These are phyloP conservation scores for Lordiphosa collinella DNA, from an alignment of 1,140 invertebrate species.

Conservation along the genomic window DNA sequence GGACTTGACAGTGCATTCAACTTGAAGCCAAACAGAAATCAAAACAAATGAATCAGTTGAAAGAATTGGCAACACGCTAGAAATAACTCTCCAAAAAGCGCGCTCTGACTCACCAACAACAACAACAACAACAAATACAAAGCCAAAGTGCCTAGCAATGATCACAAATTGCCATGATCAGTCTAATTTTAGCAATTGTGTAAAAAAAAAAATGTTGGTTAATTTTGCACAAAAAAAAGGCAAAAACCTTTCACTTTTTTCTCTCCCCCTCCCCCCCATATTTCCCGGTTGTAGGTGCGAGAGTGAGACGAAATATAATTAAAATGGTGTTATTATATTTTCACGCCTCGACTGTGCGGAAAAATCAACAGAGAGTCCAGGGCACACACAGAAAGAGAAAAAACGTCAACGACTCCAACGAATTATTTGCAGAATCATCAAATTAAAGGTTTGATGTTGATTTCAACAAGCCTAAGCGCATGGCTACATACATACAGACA, in stretches of 20 bases:
- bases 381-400: slow-evolving; percentile 15
- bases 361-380: slow-evolving; percentile 44
- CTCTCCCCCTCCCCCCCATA: no score
- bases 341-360: slow-evolving; percentile 63
- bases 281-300: background rate
- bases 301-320: slow-evolving; percentile 52
- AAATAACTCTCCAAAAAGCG: background rate
- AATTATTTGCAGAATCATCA: slow-evolving; percentile 77
- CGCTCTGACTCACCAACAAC: slow-evolving; percentile 6
- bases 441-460: slow-evolving; percentile 77
- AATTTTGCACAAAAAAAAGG: slow-evolving; percentile 37
- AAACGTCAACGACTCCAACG: slow-evolving; percentile 64
- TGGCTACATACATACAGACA: background rate
- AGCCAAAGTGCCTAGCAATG: slow-evolving; percentile 14
- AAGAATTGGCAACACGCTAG: background rate
- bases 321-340: slow-evolving; percentile 75
- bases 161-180: slow-evolving; percentile 45
- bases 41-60: background rate
- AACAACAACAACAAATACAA: slow-evolving; percentile 3
- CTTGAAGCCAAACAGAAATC: slow-evolving; percentile 4
- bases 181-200: slow-evolving; percentile 56
- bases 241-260: slow-evolving; percentile 55
- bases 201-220: slow-evolving; percentile 43
- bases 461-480: slow-evolving; percentile 59
- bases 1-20: slow-evolving; percentile 41